A percentile compares a stretch with the other conserved stretches of the same genome.
Evolutionary conservation across 2,113 vertebrate species (phyloP).

Genomic region (Prochilodus magdalenae): DNA sequence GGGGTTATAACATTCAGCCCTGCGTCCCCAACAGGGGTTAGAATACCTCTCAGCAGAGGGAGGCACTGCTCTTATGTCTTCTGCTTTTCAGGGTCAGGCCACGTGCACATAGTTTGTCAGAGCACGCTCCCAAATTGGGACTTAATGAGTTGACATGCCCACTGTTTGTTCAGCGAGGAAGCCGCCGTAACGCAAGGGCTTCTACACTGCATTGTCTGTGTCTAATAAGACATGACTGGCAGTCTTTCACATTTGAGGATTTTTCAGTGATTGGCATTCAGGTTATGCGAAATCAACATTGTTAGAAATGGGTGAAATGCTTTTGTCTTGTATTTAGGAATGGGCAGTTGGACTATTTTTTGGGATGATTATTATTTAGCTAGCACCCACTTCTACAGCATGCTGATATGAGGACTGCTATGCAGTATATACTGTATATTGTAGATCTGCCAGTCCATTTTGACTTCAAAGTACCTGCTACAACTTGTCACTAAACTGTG

Average conservation of each 20-base stretch:
- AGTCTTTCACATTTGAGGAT: not conserved
- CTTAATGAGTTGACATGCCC: not conserved
- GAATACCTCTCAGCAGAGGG: not conserved
- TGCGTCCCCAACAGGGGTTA: constrained; percentile 2
- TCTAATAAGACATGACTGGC: not conserved
- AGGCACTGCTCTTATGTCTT: not conserved
- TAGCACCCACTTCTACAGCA: no score
- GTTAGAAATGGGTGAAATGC: not conserved
- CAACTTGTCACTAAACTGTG: no score
- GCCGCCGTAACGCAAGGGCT: not conserved
- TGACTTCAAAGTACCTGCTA: no score
- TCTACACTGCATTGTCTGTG: not conserved
- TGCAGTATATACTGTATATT: no score
- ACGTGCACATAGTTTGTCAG: not conserved
- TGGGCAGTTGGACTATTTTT: no score
- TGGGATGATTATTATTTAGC: no score
- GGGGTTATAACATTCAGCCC: constrained; percentile 35
- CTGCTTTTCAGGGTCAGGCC: not conserved
- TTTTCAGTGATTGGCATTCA: not conserved
- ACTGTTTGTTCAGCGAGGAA: not conserved
- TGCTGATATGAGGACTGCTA: no score
- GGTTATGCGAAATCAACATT: not conserved
- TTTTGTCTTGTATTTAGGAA: no score
- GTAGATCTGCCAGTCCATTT: no score
- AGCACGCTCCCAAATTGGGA: not conserved